Evolutionary conservation across 2,888 invertebrate species (phyloP), one percentile per base, ranked within the genome.

Genomic region (Mesopsocus fuscifrons): DNA sequence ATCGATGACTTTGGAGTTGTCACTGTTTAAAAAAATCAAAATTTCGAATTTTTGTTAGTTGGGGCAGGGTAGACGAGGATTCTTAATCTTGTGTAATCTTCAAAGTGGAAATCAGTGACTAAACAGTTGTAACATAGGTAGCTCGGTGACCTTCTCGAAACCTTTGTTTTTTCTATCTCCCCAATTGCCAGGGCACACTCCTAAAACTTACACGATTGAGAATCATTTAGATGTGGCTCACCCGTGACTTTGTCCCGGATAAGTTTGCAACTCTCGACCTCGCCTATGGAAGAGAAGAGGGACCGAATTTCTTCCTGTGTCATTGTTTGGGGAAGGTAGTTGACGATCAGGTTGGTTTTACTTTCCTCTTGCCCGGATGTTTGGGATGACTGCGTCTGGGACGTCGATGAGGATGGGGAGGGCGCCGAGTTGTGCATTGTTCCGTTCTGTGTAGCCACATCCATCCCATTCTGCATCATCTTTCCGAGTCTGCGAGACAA

Each of bases 281-380:
- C 97, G 45, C 98, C 98, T 59, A 98, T 94, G 62, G 89, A 91
- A 44, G 92, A 88, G 68, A 99, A 99, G 44, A 99, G 72, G 45
- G 92, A 89, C 49, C 95, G 74, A 51, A 98, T 97, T 66, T 97
- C 97, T 65, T 97, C 97, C 67, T 98, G 97, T 45, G 92, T 92
- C 98, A 98, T 98, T 55, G 88, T 94, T 71, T 98, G 98, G 49
- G 98, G 98, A 65, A 98, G 74, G 66, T 98, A 98, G 71, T 98
- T 98, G 59, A 98, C 97, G 65, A 98, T 98, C 54, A 98, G 77
- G 69, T 98, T 98, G 54, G 97, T 98, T 70, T 91, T 87, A 57
- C 87, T 88, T 69, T 92, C 91, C 66, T 85, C 84, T 57, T 80
- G 76, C 58, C 66, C 65, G 42, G 56, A 57, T 46, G 59, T 58